These are phyloP conservation scores for Anguilla pacifica DNA, from an alignment of 2,797 vertebrate genomes.

Conservation along the genomic window DNA sequence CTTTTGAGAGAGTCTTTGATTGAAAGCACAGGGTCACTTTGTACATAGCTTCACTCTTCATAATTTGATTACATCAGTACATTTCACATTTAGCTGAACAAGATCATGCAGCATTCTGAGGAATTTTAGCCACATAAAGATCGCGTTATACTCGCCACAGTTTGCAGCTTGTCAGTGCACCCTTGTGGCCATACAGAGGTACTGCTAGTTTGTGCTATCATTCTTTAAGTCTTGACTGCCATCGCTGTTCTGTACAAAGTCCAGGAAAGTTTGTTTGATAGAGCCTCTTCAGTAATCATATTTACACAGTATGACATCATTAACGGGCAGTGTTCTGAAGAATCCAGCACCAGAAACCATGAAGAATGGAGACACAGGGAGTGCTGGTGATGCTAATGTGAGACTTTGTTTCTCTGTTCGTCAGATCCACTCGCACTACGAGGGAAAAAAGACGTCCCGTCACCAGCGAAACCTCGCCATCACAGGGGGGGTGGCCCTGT, in stretches of 20 bases:
- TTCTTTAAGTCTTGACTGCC: background rate
- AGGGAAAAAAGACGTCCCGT: conserved; percentile 91
- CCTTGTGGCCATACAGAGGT: conserved; percentile 37
- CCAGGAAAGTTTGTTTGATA: background rate
- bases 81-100: background rate
- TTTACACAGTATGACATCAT: background rate
- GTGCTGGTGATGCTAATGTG: background rate
- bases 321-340: background rate
- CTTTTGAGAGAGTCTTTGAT: background rate
- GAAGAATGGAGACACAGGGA: background rate
- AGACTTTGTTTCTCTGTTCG: background rate
- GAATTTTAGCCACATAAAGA: background rate
- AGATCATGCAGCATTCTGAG: background rate
- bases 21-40: background rate
- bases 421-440: conserved; percentile 96
- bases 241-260: background rate
- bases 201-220: background rate
- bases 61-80: background rate
- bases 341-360: background rate
- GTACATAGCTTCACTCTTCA: background rate
- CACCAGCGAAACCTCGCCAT: conserved; percentile 96
- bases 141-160: background rate
- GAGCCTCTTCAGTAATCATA: background rate
- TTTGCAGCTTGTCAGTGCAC: conserved; percentile 22
- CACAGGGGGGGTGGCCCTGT: conserved; percentile 94